A percentile compares a stretch with the other conserved stretches of the same genome.
Evolutionary conservation across 2,888 invertebrate genomes (phyloP).

Genomic region (Drosophila histrio): DNA sequence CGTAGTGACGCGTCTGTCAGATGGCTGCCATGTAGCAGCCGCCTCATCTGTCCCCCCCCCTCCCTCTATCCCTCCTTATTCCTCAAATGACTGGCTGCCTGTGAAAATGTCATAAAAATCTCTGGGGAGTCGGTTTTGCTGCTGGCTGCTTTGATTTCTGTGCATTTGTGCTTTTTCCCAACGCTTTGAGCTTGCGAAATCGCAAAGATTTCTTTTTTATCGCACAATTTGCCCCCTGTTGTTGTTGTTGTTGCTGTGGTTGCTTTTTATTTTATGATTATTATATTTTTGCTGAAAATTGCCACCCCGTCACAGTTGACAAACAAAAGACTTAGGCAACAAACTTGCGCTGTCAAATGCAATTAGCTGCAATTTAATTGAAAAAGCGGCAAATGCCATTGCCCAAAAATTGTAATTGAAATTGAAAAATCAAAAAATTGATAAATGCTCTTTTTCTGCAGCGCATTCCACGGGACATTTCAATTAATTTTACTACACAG

Average conservation of each 20-base stretch:
- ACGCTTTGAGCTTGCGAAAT: slow-evolving; percentile 73
- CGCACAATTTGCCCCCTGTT: slow-evolving; percentile 45
- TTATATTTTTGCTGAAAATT: slow-evolving; percentile 67
- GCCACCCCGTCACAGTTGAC: slow-evolving; percentile 49
- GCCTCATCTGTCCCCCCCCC: slow-evolving; percentile 25
- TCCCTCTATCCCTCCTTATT: slow-evolving; percentile 2
- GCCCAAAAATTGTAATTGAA: slow-evolving; percentile 69
- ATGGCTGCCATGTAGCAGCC: slow-evolving; percentile 69
- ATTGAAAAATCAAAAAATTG: slow-evolving; percentile 39
- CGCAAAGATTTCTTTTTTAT: slow-evolving; percentile 72
- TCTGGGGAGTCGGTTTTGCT: slow-evolving; percentile 72
- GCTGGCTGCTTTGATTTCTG: slow-evolving; percentile 70
- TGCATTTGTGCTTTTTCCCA: slow-evolving; percentile 63
- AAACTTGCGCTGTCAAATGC: slow-evolving; percentile 71
- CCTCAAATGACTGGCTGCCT: slow-evolving; percentile 51
- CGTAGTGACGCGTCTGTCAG: slow-evolving; percentile 79
- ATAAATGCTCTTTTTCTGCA: slow-evolving; percentile 49
- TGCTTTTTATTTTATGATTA: slow-evolving; percentile 75
- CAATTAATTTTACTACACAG: slow-evolving; percentile 63
- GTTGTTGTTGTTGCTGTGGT: slow-evolving; percentile 25
- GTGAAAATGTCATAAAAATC: slow-evolving; percentile 79
- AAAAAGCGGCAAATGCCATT: slow-evolving; percentile 56
- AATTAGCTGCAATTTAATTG: slow-evolving; percentile 74
- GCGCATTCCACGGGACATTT: slow-evolving; percentile 55
- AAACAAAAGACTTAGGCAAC: slow-evolving; percentile 75